These are phyloP conservation scores for Drosophila meridionalis DNA, from an alignment of 2,888 invertebrate species.

Conservation along the genomic window DNA sequence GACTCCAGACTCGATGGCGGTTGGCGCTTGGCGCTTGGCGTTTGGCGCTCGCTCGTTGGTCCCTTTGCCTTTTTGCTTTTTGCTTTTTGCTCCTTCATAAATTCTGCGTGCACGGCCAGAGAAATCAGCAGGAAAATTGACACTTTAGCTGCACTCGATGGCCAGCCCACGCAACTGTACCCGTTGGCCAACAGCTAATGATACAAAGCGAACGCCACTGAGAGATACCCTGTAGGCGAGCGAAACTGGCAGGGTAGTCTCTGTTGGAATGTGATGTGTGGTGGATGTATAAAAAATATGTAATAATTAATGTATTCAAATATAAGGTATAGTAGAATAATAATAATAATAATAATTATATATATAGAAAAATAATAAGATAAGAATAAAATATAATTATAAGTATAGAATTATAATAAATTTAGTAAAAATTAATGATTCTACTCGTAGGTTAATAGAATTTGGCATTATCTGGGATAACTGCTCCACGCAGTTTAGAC, in stretches of 20 bases:
- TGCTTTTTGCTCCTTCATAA: constrained; percentile 54
- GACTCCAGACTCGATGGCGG: constrained; percentile 6
- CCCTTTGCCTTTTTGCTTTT: constrained; percentile 1
- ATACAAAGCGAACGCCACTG: constrained; percentile 42
- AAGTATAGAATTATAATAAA: too few species aligned
- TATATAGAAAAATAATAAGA: too few species aligned
- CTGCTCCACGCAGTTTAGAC: too few species aligned
- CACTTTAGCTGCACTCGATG: constrained; percentile 40
- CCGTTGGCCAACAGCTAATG: constrained; percentile 56
- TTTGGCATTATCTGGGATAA: too few species aligned
- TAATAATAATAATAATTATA: too few species aligned
- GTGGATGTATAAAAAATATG: too few species aligned
- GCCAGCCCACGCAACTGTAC: background rate
- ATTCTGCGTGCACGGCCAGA: constrained; percentile 52
- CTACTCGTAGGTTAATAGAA: too few species aligned
- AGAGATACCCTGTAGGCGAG: background rate
- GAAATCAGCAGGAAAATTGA: constrained; percentile 70
- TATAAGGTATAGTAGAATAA: too few species aligned
- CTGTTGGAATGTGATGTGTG: background rate
- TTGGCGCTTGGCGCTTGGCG: background rate
- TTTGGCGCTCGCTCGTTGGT: background rate
- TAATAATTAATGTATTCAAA: too few species aligned
- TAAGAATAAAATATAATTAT: too few species aligned
- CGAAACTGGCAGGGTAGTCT: background rate
- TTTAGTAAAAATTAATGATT: too few species aligned